Evolutionary conservation across 2,888 invertebrate genomes (phyloP).

Genomic region (Kryphioiulus occultus): DNA sequence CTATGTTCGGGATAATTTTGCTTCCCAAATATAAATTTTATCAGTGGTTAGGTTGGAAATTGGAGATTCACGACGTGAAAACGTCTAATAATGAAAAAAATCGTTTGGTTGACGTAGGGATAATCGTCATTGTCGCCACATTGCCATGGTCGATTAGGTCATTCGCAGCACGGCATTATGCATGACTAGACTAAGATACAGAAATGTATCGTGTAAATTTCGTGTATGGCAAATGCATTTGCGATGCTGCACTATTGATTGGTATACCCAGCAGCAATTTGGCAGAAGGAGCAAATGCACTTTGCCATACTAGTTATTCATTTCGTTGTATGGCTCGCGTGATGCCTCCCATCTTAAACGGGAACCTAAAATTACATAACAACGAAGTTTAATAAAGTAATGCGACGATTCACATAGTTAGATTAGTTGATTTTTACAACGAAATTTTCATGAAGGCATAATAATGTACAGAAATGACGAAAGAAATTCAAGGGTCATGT

Average conservation of each 20-base stretch:
- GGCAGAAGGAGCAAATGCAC: conserved; percentile 16
- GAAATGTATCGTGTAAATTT: neutral
- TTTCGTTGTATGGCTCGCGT: neutral
- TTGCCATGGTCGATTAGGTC: neutral
- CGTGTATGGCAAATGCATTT: neutral
- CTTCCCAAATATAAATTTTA: neutral
- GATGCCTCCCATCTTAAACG: neutral
- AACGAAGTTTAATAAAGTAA: neutral
- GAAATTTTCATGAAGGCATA: neutral
- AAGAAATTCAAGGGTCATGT: too few relatives aligned
- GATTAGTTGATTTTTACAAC: neutral
- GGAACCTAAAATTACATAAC: neutral
- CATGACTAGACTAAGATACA: neutral
- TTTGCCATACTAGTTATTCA: neutral
- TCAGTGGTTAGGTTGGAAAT: neutral
- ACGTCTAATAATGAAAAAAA: neutral
- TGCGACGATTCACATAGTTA: neutral
- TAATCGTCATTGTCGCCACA: neutral
- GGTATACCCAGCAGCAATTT: neutral
- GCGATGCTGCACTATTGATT: neutral
- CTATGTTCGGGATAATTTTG: neutral
- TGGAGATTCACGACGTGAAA: neutral
- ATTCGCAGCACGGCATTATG: neutral
- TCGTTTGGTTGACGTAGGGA: neutral
- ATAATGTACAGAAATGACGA: too few relatives aligned